These are phyloP conservation scores for Otolemur garnettii DNA, from an alignment of 2,113 vertebrate species.

Conservation along the genomic window DNA sequence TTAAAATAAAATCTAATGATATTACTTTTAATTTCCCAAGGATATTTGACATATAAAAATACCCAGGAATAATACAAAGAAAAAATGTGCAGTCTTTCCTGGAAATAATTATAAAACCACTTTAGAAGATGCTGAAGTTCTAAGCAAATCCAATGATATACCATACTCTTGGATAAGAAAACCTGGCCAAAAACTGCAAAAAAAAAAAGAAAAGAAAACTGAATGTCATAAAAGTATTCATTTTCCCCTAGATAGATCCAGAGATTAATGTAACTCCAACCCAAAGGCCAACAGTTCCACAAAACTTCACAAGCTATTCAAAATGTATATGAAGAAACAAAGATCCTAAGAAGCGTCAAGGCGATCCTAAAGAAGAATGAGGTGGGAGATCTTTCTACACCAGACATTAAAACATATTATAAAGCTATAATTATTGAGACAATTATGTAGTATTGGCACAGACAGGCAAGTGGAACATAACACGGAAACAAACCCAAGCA, in stretches of 20 bases:
- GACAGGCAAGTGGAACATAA: not conserved
- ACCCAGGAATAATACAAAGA: not conserved
- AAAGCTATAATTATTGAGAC: not conserved
- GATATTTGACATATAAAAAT: conserved; percentile 40
- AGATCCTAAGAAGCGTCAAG: not conserved
- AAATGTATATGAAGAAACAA: not conserved
- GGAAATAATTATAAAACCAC: not conserved
- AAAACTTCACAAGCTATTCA: conserved; percentile 1
- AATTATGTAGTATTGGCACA: not conserved
- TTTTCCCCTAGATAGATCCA: not conserved
- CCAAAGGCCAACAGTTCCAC: not conserved
- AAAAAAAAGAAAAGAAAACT: not conserved
- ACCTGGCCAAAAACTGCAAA: not conserved
- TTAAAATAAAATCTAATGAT: not conserved
- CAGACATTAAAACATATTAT: not conserved
- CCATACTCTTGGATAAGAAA: not conserved
- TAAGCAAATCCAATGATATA: conserved; percentile 38
- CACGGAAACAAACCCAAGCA: not conserved
- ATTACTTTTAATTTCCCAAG: conserved; percentile 20
- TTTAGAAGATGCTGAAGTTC: conserved; percentile 5
- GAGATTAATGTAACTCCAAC: not conserved
- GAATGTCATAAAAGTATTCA: not conserved
- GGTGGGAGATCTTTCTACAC: not conserved
- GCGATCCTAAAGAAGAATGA: not conserved
- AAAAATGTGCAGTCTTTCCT: conserved; percentile 6